Evolutionary conservation across 1,140 invertebrate species (phyloP).

Genomic region (Trachymyrmex cornetzi): DNA sequence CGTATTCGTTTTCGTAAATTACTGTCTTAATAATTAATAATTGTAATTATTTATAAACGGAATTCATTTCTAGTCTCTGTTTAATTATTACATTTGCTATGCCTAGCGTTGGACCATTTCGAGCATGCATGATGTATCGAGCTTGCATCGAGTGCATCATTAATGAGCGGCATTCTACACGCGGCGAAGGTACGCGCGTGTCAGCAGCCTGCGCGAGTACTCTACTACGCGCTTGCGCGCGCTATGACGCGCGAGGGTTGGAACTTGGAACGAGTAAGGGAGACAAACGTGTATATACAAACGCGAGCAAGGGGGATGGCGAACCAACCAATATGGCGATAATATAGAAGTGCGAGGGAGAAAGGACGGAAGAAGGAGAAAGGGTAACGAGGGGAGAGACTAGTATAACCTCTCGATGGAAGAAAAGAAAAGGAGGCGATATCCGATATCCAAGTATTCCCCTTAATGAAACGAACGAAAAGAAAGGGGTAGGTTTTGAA

Average conservation of each 20-base stretch:
- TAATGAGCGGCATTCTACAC: constrained; percentile 57
- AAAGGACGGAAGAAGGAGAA: constrained; percentile 10
- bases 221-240: constrained; percentile 63
- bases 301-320: constrained; percentile 26
- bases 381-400: not conserved
- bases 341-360: constrained; percentile 26
- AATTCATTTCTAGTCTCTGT: not conserved
- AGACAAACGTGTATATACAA: constrained; percentile 33
- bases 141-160: constrained; percentile 44
- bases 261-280: constrained; percentile 19
- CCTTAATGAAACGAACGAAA: not conserved
- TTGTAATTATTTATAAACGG: not conserved
- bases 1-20: not conserved
- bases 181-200: constrained; percentile 51
- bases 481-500: not conserved
- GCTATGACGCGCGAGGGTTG: constrained; percentile 62
- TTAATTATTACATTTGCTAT: constrained; percentile 7
- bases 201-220: constrained; percentile 54
- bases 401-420: not conserved
- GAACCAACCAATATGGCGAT: constrained; percentile 58
- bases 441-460: not conserved
- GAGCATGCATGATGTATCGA: constrained; percentile 28
- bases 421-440: not conserved
- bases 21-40: not conserved
- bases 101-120: constrained; percentile 17